Conservation (phyloP, 2,113 vertebrate genomes). For the Phasianus colchicus region DNA sequence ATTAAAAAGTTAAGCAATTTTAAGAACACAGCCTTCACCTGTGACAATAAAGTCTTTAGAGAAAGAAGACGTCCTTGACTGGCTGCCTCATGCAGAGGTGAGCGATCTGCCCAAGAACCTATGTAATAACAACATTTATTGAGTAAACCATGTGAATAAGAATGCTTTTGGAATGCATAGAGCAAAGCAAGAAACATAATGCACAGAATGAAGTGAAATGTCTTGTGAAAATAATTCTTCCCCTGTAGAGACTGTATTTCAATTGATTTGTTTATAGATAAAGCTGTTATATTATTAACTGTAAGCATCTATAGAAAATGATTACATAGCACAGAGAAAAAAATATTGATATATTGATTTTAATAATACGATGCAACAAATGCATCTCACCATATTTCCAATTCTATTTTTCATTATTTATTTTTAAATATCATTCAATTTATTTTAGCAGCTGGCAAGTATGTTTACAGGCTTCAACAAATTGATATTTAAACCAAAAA, state of each 20-base stretch:
- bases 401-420: not conserved
- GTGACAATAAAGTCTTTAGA: slow-evolving; percentile 90
- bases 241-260: not conserved
- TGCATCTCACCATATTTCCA: not conserved
- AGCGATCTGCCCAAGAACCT: slow-evolving; percentile 97
- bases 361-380: not conserved
- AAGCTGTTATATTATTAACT: not conserved
- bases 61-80: slow-evolving; percentile 93
- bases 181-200: slow-evolving; percentile 5
- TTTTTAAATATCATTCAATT: not conserved
- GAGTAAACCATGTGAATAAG: not conserved
- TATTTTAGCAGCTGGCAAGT: not conserved
- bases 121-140: slow-evolving; percentile 43
- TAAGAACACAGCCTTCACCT: slow-evolving; percentile 80
- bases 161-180: not conserved
- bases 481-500: not conserved
- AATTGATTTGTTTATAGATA: not conserved
- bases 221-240: not conserved
- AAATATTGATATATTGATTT: not conserved
- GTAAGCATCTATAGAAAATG: not conserved
- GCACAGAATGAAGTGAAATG: not conserved
- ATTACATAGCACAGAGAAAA: not conserved
- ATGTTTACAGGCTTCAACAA: not conserved
- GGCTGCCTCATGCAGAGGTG: slow-evolving; percentile 94
- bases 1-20: slow-evolving; percentile 2